phyloP scores from a whole-genome alignment of 1,140 invertebrate species.

The Thereuonema tuberculata region DNA sequence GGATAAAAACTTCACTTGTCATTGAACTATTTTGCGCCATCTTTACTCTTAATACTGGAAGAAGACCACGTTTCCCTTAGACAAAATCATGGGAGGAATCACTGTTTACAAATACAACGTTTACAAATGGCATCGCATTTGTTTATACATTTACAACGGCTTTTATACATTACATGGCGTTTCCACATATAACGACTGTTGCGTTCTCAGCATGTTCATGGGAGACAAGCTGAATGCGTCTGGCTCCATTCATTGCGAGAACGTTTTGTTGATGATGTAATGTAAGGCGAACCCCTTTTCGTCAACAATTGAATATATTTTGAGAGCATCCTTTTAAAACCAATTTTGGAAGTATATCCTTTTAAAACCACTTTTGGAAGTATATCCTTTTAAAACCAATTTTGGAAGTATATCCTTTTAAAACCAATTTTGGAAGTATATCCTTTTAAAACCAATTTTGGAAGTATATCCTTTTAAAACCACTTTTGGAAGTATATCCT shows the following conservation, averaged over 20 bases:
- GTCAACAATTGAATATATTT: too few relatives aligned
- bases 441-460: too few relatives aligned
- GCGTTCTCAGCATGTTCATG: conserved; percentile 30
- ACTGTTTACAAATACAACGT: conserved; percentile 21
- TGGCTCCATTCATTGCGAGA: conserved; percentile 26
- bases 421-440: too few relatives aligned
- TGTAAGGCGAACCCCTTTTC: conserved; percentile 28
- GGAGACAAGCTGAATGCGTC: conserved; percentile 27
- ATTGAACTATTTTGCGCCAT: conserved; percentile 26
- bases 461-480: too few relatives aligned
- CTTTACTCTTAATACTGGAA: background rate
- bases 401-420: too few relatives aligned
- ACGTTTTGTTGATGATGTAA: conserved; percentile 28
- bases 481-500: too few relatives aligned
- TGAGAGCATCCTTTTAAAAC: too few relatives aligned
- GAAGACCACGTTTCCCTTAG: conserved; percentile 22
- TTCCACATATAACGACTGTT: conserved; percentile 28
- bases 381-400: too few relatives aligned
- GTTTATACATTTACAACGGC: too few relatives aligned
- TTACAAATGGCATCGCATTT: background rate
- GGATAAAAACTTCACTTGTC: conserved; percentile 24
- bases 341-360: too few relatives aligned
- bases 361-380: too few relatives aligned
- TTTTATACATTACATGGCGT: too few relatives aligned
- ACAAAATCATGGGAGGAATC: conserved; percentile 31